These are phyloP conservation scores for Caenorhabditis panamensis DNA, from an alignment of 2,888 invertebrate genomes.

Conservation along the genomic window DNA sequence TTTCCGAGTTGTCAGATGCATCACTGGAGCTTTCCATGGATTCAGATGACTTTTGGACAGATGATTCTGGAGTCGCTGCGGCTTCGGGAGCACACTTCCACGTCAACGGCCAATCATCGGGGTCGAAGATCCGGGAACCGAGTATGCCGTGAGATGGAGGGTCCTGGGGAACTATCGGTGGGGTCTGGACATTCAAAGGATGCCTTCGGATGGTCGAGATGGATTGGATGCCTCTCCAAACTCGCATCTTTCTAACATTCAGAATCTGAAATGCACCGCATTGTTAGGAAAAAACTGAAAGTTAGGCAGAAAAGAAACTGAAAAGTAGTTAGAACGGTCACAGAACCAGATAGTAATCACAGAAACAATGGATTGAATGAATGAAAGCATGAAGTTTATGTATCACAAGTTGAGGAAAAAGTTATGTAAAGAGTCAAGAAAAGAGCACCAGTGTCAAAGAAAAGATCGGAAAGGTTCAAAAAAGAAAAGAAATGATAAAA, in stretches of 20 bases:
- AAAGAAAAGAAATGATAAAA: neutral
- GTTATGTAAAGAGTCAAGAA: too few relatives aligned
- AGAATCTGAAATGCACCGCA: neutral
- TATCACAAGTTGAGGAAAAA: too few relatives aligned
- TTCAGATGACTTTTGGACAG: neutral
- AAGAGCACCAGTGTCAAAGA: too few relatives aligned
- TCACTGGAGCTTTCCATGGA: neutral
- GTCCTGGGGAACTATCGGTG: neutral
- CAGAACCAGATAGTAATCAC: too few relatives aligned
- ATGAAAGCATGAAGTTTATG: too few relatives aligned
- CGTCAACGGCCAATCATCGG: constrained; percentile 20
- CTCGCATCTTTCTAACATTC: constrained; percentile 7
- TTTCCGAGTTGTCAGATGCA: neutral
- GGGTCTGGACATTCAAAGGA: neutral
- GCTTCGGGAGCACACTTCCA: constrained; percentile 14
- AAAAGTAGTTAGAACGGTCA: neutral
- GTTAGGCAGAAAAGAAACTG: neutral
- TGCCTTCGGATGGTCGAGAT: neutral
- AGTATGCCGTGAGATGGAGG: neutral
- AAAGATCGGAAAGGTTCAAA: neutral
- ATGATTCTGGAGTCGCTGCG: neutral
- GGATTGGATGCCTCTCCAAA: neutral
- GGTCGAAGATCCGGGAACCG: constrained; percentile 21
- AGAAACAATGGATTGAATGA: too few relatives aligned
- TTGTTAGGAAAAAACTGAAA: constrained; percentile 10